Base-by-base conservation (phyloP, 2,888 invertebrate genomes). In the Furcula furcula region DNA sequence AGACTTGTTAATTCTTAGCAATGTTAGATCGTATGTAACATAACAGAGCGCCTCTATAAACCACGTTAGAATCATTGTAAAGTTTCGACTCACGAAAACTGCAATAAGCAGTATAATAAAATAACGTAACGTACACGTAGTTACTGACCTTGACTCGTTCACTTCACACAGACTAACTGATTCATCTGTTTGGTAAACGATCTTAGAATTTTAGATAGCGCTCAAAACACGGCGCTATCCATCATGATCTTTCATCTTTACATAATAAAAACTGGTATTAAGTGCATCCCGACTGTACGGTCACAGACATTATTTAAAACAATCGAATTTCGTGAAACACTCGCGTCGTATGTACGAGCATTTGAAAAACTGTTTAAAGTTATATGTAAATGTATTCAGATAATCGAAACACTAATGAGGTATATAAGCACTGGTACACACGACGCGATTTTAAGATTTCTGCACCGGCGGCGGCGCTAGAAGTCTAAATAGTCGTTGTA, bases 131-230 rank as follows among this genome's bases (percentile, higher is more conserved):
- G 3, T 36, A 37, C 54, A 63, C 63, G 58, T 59, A 45, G 49
- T 31, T 30, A 69, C 69, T 60, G 70, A 75, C 83, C 82, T 81
- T 79, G 76, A 50, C 34, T 41, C 39, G 50, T 49, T 53, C 53
- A 55, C 54, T 48, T 55, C 48, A 52, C 57, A 35, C 47, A 40
- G 47, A 55, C 61, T n/a, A n/a, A n/a, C n/a, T 74, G 72, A 81
- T 59, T 82, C 76, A 78, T 70, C 63, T 36, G 42, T 69, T 68
- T 73, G 65, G 63, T 64, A 63, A 64, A 47, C 42, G 46, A 54
- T 65, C 56, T 47, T 51, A 45, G 40, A 41, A 42, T 34, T 46
- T 41, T 34, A 46, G 43, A 41, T 40, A 45, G 40, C 42, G 39
- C 34, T 41, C 22, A 14, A 29, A 31, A 34, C 34, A 28, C 18